A percentile compares a stretch with the other conserved stretches of the same genome.
Evolutionary conservation across 64 coral and sea anemone genomes (phyloP).

Genomic region (Stichodactyla mertensii): DNA sequence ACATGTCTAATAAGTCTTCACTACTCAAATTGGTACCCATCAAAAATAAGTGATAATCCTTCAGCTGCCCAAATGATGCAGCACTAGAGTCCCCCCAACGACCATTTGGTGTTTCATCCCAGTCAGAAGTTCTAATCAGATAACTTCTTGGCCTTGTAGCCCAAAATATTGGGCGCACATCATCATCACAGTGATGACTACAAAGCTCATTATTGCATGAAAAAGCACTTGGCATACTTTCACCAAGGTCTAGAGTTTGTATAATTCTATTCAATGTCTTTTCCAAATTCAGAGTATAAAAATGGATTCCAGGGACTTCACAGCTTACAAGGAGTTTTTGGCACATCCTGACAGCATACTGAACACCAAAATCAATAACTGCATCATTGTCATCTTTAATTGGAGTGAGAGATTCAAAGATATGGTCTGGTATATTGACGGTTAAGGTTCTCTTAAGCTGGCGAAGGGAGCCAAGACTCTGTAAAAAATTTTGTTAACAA

Average conservation of each 20-base stretch:
- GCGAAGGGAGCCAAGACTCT: conserved; percentile 74
- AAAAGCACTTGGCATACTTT: neutral
- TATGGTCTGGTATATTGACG: conserved; percentile 63
- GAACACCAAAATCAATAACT: conserved; percentile 75
- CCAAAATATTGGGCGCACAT: conserved; percentile 96
- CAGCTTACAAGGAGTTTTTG: conserved; percentile 50
- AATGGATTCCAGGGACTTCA: conserved; percentile 50
- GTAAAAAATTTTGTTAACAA: neutral
- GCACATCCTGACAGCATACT: conserved; percentile 57
- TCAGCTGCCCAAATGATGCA: conserved; percentile 85
- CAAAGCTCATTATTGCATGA: conserved; percentile 3
- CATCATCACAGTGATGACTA: neutral
- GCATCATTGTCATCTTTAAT: conserved; percentile 74
- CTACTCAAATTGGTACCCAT: conserved; percentile 44
- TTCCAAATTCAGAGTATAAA: conserved; percentile 66
- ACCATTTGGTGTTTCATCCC: conserved; percentile 95
- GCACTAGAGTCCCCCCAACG: conserved; percentile 90
- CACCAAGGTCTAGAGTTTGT: conserved; percentile 9
- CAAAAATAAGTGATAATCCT: conserved; percentile 87
- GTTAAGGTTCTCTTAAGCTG: conserved; percentile 60
- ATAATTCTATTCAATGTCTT: conserved; percentile 37
- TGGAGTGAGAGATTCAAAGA: conserved; percentile 60
- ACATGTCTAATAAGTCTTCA: conserved; percentile 68
- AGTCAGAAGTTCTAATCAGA: conserved; percentile 80
- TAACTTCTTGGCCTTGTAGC: conserved; percentile 86